Conservation (phyloP, 2,888 invertebrate species). For the Sphaerophoria taeniata region DNA sequence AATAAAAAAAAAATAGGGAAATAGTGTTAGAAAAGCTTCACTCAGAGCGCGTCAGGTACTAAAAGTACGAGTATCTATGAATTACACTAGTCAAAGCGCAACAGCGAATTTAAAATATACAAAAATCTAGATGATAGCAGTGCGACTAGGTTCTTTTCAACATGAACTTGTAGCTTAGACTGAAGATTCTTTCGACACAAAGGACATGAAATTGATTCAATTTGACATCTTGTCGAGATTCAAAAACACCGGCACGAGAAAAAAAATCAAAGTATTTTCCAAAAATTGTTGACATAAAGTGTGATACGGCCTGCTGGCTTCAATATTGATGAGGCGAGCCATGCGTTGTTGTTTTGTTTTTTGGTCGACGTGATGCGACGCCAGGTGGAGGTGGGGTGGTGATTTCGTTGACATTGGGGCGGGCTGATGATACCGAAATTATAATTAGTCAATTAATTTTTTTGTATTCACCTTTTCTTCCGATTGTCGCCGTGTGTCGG, state of each 20-base stretch:
- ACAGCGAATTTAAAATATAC: constrained; percentile 23
- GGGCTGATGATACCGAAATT: constrained; percentile 34
- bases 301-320: constrained; percentile 6
- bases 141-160: background rate
- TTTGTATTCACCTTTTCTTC: constrained; percentile 9
- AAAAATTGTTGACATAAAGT: constrained; percentile 12
- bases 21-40: constrained; percentile 63
- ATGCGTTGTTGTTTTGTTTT: no score
- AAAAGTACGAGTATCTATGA: constrained; percentile 13
- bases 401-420: constrained; percentile 27
- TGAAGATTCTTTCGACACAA: constrained; percentile 27
- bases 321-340: background rate
- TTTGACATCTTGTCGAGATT: background rate
- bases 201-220: constrained; percentile 39
- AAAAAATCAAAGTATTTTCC: constrained; percentile 8
- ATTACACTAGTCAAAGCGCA: constrained; percentile 43
- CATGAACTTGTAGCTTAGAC: constrained; percentile 56
- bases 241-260: background rate
- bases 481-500: background rate
- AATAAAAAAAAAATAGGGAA: constrained; percentile 24
- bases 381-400: background rate
- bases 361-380: no score
- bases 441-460: constrained; percentile 40
- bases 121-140: constrained; percentile 1
- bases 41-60: constrained; percentile 11